Evolutionary conservation across 2,797 vertebrate genomes (phyloP), one percentile per base, ranked within the genome.

Genomic region (Micropoecilia bifurca): DNA sequence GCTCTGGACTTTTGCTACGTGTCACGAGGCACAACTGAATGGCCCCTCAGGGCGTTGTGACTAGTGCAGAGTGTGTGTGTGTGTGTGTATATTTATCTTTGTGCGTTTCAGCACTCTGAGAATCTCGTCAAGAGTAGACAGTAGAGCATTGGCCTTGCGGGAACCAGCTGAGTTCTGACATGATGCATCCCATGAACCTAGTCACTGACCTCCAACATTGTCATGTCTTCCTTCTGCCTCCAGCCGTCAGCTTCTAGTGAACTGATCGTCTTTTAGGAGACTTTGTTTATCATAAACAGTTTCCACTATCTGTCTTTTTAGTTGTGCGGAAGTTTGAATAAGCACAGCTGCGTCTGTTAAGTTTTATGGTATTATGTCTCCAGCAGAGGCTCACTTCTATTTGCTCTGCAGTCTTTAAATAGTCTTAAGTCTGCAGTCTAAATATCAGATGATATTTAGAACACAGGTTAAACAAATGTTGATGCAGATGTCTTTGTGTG

Each of bases 1-100:
- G 95, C 88, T 89, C 92, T 80, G 82, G 77, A 85, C 84, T 84
- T 74, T 81, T 63, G 74, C 89, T 91, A 92, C 91, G 85, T 95
- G 95, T 95, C 93, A 87, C 46, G 0, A 93, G 88, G 87, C 92
- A 95, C 87, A 77, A 71, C 4, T 6, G 66, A 66, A 50, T 47
- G 88, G 84, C 86, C 92, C 90, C 89, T 77, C 74, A 25, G 85
- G 87, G 25, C 3, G 0, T 0, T 46, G 61, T 88, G 85, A 89
- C 83, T 80, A 87, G 77, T 79, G 41, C 57, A 3, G 59, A 61
- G 0, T 61, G 18, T 81, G 3, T 61, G 0, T 69, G 71, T 85
- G 33, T 82, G 77, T 86, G 63, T 41, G 80, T 71, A 43, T 46
- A 6, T 71, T 12, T 46, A 43, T 39, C 18, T 69, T 69, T 69